phyloP scores from a whole-genome alignment of 1,140 invertebrate genomes.

The Nephila pilipes region DNA sequence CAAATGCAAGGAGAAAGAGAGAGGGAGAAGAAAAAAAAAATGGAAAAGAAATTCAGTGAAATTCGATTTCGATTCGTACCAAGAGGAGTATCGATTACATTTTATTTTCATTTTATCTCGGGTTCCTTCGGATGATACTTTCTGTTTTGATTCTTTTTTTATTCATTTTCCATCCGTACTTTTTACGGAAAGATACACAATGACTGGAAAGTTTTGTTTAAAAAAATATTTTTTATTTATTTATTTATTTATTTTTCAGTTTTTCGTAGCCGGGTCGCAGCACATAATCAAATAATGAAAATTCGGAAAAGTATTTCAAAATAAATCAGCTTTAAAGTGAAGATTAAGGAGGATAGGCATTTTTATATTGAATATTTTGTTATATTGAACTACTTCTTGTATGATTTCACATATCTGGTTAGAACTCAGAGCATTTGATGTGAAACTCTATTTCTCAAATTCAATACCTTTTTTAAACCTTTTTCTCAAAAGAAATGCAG shows the following conservation, averaged over 20 bases:
- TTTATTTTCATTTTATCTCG: slow-evolving; percentile 26
- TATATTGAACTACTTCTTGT: no score
- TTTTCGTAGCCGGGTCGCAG: neutral
- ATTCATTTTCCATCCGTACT: neutral
- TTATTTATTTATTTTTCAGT: no score
- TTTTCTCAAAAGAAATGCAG: no score
- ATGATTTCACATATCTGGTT: no score
- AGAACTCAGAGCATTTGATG: no score
- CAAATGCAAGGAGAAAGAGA: no score
- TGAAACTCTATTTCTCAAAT: no score
- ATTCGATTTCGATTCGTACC: slow-evolving; percentile 14
- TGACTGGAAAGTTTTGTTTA: neutral
- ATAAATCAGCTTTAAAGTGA: neutral
- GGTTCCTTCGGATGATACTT: neutral
- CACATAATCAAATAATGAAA: neutral
- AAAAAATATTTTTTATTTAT: neutral
- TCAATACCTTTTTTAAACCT: no score
- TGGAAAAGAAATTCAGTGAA: neutral
- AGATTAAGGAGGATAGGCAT: neutral
- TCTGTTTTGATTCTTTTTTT: neutral
- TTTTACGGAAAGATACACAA: neutral
- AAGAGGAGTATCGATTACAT: slow-evolving; percentile 14
- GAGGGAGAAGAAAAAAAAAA: neutral
- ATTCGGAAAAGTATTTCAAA: neutral
- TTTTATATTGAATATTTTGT: no score